Conservation (phyloP, 2,888 invertebrate species). For the Synanthedon tipuliformis region DNA sequence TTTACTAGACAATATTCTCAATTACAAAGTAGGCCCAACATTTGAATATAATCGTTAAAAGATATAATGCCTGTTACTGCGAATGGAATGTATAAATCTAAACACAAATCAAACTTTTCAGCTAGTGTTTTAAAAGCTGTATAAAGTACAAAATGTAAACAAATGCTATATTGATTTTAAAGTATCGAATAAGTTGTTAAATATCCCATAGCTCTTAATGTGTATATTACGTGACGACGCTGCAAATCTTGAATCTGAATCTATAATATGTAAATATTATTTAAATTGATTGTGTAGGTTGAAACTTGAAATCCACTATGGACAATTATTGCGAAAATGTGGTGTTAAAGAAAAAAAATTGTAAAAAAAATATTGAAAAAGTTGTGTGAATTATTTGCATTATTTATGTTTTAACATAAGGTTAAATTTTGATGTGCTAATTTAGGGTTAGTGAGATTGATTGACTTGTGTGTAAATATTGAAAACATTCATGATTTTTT, state of each 20-base stretch:
- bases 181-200: no score
- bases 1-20: no score
- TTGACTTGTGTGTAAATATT: no score
- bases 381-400: not conserved
- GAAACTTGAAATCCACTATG: conserved; percentile 17
- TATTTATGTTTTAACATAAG: not conserved
- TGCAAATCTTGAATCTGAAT: not conserved
- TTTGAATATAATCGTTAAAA: no score
- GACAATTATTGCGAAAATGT: conserved; percentile 51
- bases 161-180: conserved; percentile 1
- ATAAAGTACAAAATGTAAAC: conserved; percentile 14
- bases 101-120: not conserved
- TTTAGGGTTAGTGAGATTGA: no score
- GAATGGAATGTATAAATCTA: no score
- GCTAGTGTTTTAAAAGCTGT: conserved; percentile 7
- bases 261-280: not conserved
- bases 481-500: no score
- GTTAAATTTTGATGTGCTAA: no score
- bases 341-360: conserved; percentile 42
- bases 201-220: not conserved
- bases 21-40: no score
- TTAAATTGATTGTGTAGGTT: not conserved
- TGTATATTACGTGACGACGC: not conserved
- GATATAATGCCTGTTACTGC: no score
- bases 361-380: conserved; percentile 30